Evolutionary conservation across 1,140 invertebrate genomes (phyloP).

Genomic region (Whitmania pigra): DNA sequence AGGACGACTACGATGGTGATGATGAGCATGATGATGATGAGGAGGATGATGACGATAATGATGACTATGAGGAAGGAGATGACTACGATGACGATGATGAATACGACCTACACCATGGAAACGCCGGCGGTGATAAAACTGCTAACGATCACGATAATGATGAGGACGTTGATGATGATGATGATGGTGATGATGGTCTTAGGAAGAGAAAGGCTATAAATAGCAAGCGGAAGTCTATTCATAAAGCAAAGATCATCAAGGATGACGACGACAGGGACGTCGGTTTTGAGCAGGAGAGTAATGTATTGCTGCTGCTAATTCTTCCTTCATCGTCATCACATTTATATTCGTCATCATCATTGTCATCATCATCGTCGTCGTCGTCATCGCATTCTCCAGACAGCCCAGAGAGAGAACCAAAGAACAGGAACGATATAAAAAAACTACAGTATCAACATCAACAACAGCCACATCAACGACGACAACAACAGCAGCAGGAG

Average conservation of each 20-base stretch:
- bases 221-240: background rate
- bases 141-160: background rate
- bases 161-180: background rate
- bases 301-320: too few species aligned
- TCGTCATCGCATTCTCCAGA: background rate
- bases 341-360: background rate
- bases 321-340: background rate
- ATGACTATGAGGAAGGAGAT: background rate
- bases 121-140: background rate
- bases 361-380: conserved; percentile 3
- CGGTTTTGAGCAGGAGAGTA: too few species aligned
- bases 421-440: too few species aligned
- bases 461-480: too few species aligned
- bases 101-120: background rate
- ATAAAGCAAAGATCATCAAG: conserved; percentile 3
- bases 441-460: too few species aligned
- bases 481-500: too few species aligned
- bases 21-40: background rate
- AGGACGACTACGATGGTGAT: background rate
- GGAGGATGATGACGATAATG: background rate
- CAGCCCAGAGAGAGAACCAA: too few species aligned
- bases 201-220: background rate
- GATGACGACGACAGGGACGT: background rate
- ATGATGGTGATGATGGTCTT: background rate
- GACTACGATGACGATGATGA: background rate